Evolutionary conservation across 2,113 vertebrate genomes (phyloP).

Genomic region (Hystrix cristata): DNA sequence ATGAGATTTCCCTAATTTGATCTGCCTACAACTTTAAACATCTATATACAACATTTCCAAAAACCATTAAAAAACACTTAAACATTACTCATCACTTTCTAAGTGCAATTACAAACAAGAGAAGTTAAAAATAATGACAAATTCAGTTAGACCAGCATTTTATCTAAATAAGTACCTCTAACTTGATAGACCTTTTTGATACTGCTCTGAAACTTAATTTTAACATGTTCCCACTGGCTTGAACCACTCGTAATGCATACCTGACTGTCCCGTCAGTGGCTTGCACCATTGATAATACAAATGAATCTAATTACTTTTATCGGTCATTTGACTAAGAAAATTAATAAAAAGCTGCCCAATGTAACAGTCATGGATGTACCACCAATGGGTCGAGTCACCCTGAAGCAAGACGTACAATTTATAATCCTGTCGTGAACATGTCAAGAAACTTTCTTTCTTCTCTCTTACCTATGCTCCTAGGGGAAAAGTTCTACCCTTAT

Average conservation of each 20-base stretch:
- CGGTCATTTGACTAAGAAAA: neutral
- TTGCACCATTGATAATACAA: neutral
- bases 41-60: neutral
- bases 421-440: neutral
- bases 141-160: neutral
- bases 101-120: constrained; percentile 3
- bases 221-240: neutral
- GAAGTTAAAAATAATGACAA: constrained; percentile 6
- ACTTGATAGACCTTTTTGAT: neutral
- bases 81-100: neutral
- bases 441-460: neutral
- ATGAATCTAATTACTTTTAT: neutral
- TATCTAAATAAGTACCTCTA: neutral
- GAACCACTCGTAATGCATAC: neutral
- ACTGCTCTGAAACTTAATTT: neutral
- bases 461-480: neutral
- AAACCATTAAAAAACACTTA: constrained; percentile 9
- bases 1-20: constrained; percentile 16
- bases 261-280: neutral
- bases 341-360: neutral
- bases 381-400: neutral
- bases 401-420: neutral
- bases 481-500: neutral
- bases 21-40: constrained; percentile 33
- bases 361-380: neutral